Conservation (phyloP, 2,888 invertebrate species). For the Myopa testacea region DNA sequence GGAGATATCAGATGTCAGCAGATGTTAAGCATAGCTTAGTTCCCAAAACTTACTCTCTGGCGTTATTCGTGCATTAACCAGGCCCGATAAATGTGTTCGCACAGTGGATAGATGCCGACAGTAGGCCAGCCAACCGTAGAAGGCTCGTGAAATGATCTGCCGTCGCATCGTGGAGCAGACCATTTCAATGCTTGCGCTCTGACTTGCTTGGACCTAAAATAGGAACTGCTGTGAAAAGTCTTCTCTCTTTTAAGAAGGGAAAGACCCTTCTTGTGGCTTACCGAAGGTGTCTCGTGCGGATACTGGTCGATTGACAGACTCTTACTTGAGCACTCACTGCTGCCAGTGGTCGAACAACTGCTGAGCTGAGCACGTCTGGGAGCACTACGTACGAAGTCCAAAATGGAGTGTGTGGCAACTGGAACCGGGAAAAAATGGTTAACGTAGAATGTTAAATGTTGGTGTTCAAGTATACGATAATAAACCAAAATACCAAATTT, state of each 20-base stretch:
- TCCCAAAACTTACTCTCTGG: slow-evolving; percentile 70
- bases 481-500: too few relatives aligned
- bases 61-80: slow-evolving; percentile 82
- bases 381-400: slow-evolving; percentile 72
- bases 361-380: slow-evolving; percentile 70
- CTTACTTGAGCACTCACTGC: slow-evolving; percentile 75
- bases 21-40: not conserved
- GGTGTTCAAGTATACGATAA: not conserved
- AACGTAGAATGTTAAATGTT: not conserved
- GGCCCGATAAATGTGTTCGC: slow-evolving; percentile 88
- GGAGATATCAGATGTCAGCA: slow-evolving; percentile 32
- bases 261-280: slow-evolving; percentile 16
- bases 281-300: slow-evolving; percentile 59
- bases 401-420: slow-evolving; percentile 78
- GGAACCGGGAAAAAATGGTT: slow-evolving; percentile 33
- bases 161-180: slow-evolving; percentile 95
- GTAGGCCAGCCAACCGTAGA: slow-evolving; percentile 96
- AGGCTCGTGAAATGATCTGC: slow-evolving; percentile 94
- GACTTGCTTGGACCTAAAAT: slow-evolving; percentile 58
- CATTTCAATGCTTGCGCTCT: slow-evolving; percentile 76
- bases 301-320: slow-evolving; percentile 69
- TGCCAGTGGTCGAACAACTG: slow-evolving; percentile 76
- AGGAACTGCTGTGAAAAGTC: not conserved
- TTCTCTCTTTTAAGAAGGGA: not conserved
- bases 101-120: slow-evolving; percentile 93